These are phyloP conservation scores for Triops cancriformis DNA, from an alignment of 1,140 invertebrate species.

Conservation along the genomic window DNA sequence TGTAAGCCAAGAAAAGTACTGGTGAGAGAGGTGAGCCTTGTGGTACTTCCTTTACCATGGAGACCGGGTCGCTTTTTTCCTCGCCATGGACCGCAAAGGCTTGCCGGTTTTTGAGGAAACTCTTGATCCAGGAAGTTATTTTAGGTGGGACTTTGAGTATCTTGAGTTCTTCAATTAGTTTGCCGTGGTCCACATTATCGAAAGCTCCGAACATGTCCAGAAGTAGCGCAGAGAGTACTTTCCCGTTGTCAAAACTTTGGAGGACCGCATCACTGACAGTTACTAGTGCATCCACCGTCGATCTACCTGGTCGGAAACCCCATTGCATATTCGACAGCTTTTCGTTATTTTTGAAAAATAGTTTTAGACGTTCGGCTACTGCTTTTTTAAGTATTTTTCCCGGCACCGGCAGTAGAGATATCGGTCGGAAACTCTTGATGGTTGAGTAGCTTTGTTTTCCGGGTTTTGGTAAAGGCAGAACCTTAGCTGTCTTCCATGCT, in stretches of 20 bases:
- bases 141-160: neutral
- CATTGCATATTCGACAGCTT: conserved; percentile 7
- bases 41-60: neutral
- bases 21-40: conserved; percentile 21
- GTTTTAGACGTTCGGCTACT: neutral
- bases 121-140: neutral
- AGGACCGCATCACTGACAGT: neutral
- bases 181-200: conserved; percentile 18
- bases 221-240: too few relatives aligned
- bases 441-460: neutral
- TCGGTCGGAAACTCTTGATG: neutral
- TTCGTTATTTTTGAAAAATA: neutral
- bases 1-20: too few relatives aligned
- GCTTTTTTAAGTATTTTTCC: conserved; percentile 17
- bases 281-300: neutral
- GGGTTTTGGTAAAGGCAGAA: conserved; percentile 9
- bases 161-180: too few relatives aligned
- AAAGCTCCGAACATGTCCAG: conserved; percentile 15
- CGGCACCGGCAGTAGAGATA: neutral
- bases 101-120: neutral
- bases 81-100: neutral
- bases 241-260: too few relatives aligned
- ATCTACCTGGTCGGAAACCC: conserved; percentile 6
- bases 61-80: neutral
- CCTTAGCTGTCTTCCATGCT: conserved; percentile 7